Conservation (phyloP, 2,797 vertebrate species). For the Poecilia wingei region DNA sequence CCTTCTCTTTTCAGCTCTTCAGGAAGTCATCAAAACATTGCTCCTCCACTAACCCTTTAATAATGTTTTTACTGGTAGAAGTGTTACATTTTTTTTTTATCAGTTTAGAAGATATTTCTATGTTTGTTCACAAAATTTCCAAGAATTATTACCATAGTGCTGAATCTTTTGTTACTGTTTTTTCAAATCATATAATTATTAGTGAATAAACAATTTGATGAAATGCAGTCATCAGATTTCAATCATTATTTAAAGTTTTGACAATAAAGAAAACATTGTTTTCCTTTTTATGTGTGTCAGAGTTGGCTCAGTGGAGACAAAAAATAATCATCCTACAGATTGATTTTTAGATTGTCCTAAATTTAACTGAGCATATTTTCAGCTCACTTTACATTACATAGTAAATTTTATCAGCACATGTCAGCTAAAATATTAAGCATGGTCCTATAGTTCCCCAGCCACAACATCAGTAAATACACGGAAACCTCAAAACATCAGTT, state of each 20-base stretch:
- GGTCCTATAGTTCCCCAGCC: background rate
- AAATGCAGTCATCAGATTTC: background rate
- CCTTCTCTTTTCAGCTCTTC: too few species aligned
- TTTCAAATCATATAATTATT: background rate
- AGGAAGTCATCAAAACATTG: too few species aligned
- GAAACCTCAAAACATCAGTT: background rate
- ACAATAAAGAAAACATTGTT: background rate
- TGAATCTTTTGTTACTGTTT: background rate
- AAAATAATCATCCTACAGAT: background rate
- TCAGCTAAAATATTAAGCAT: background rate
- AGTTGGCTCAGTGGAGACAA: background rate
- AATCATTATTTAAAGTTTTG: background rate
- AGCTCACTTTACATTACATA: background rate
- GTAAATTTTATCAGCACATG: background rate
- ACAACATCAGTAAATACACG: background rate
- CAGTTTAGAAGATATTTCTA: background rate
- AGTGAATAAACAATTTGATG: background rate
- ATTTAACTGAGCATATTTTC: background rate
- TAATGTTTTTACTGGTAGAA: background rate
- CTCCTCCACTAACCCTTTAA: too few species aligned
- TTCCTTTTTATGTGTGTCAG: background rate
- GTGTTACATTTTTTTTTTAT: background rate
- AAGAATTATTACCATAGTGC: background rate
- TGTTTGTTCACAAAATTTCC: background rate
- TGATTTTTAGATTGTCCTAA: background rate